These are phyloP conservation scores for Tenthredo notha DNA, from an alignment of 2,888 invertebrate genomes.

Conservation along the genomic window DNA sequence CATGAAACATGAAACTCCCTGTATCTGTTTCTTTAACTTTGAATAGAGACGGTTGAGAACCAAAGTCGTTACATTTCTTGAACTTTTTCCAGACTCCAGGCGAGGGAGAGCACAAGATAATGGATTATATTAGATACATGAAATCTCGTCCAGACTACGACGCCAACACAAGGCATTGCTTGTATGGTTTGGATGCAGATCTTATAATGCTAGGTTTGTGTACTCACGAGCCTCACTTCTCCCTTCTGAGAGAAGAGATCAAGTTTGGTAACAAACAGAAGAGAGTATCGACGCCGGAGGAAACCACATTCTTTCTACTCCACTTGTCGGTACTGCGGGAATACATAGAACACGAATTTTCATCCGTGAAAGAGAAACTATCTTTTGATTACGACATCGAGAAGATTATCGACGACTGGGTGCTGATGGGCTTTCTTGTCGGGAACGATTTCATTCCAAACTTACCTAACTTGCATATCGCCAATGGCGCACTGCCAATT, in stretches of 20 bases:
- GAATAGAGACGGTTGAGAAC: too few relatives aligned
- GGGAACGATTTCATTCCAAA: constrained; percentile 99
- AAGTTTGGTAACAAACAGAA: constrained; percentile 85
- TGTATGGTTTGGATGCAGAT: constrained; percentile 98
- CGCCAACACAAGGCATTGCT: constrained; percentile 95
- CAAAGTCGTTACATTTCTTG: too few relatives aligned
- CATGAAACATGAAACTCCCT: too few relatives aligned
- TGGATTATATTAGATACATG: constrained; percentile 97
- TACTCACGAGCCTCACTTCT: constrained; percentile 97
- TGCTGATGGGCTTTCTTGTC: constrained; percentile 97
- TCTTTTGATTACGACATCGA: constrained; percentile 92
- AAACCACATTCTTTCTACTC: constrained; percentile 94
- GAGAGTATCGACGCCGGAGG: constrained; percentile 88
- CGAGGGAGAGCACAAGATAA: constrained; percentile 99
- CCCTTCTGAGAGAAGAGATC: constrained; percentile 95
- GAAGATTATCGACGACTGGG: constrained; percentile 98
- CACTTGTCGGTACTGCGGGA: constrained; percentile 95
- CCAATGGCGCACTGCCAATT: constrained; percentile 91
- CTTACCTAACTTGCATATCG: constrained; percentile 96
- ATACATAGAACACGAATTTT: constrained; percentile 95
- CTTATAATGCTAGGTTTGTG: constrained; percentile 97
- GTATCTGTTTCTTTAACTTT: too few relatives aligned
- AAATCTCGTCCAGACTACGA: constrained; percentile 92
- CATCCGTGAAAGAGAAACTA: constrained; percentile 83
- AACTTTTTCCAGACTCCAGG: constrained; percentile 88